phyloP scores from a whole-genome alignment of 2,113 vertebrate species.

The Motacilla tschutschensis region DNA sequence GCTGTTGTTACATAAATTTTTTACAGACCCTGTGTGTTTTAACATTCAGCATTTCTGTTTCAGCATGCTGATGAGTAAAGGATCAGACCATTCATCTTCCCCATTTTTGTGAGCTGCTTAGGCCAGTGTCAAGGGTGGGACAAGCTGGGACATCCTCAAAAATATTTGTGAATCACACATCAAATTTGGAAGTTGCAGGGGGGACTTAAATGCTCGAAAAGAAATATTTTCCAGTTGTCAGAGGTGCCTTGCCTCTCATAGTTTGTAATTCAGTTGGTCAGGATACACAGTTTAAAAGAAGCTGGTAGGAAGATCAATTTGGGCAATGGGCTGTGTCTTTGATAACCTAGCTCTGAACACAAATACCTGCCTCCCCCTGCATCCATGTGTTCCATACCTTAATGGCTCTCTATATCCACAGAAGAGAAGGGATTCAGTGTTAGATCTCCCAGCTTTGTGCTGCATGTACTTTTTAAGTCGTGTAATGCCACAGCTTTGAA shows the following conservation, averaged over 20 bases:
- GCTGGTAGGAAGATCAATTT: not conserved
- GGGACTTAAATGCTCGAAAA: not conserved
- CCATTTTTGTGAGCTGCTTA: not conserved
- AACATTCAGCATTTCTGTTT: not conserved
- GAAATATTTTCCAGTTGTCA: not conserved
- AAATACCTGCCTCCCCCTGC: not conserved
- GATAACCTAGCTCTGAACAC: not conserved
- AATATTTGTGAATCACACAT: not conserved
- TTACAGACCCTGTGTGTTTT: not conserved
- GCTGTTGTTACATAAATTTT: not conserved
- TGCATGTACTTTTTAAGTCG: not conserved
- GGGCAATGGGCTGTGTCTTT: not conserved
- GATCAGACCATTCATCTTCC: not conserved
- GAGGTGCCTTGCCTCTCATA: not conserved
- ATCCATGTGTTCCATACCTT: not conserved
- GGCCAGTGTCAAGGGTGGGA: not conserved
- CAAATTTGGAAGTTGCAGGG: not conserved
- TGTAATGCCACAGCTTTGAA: not conserved
- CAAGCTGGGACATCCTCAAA: not conserved
- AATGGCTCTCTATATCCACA: not conserved
- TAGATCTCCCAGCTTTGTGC: not conserved
- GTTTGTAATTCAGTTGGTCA: not conserved
- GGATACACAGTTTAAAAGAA: not conserved
- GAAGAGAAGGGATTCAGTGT: not conserved
- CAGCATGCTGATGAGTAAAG: not conserved